Percentiles rank a stretch among this genome's conserved stretches.
Evolutionary conservation across 53 echinoderm and acorn worm genomes (phyloP).

Genomic region (Luidia sarsii): DNA sequence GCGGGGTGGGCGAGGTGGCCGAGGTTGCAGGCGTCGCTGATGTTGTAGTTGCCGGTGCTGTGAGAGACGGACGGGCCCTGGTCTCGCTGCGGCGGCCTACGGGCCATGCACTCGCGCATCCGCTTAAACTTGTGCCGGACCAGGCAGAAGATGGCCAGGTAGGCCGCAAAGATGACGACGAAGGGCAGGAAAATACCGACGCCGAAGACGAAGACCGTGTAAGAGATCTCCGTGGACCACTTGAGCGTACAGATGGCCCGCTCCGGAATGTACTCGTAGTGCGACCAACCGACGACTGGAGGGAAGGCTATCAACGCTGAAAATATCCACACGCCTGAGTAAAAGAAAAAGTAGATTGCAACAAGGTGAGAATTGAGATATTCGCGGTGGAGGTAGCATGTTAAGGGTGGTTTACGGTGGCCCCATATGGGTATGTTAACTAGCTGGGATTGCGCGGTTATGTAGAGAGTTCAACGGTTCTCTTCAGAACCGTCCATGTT

Average conservation of each 20-base stretch:
- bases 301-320: constrained; percentile 76
- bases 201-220: constrained; percentile 84
- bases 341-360: too few species aligned
- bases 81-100: too few species aligned
- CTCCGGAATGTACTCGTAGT: constrained; percentile 75
- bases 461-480: too few species aligned
- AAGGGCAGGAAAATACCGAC: constrained; percentile 83
- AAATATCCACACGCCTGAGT: constrained; percentile 85
- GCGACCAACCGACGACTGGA: constrained; percentile 87
- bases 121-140: constrained; percentile 79
- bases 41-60: too few species aligned
- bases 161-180: constrained; percentile 68
- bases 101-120: constrained; percentile 61
- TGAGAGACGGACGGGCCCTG: too few species aligned
- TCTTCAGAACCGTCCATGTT: too few species aligned
- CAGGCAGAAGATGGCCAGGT: constrained; percentile 73
- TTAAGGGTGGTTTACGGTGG: too few species aligned
- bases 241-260: constrained; percentile 86
- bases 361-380: too few species aligned
- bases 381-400: too few species aligned
- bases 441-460: too few species aligned
- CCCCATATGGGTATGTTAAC: too few species aligned
- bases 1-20: background rate
- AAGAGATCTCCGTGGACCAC: constrained; percentile 86
- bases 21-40: constrained; percentile 39